Percentiles rank a stretch among this genome's conserved stretches.
These are phyloP conservation scores for Rynchops niger DNA, from an alignment of 2,113 vertebrate species.

Conservation along the genomic window DNA sequence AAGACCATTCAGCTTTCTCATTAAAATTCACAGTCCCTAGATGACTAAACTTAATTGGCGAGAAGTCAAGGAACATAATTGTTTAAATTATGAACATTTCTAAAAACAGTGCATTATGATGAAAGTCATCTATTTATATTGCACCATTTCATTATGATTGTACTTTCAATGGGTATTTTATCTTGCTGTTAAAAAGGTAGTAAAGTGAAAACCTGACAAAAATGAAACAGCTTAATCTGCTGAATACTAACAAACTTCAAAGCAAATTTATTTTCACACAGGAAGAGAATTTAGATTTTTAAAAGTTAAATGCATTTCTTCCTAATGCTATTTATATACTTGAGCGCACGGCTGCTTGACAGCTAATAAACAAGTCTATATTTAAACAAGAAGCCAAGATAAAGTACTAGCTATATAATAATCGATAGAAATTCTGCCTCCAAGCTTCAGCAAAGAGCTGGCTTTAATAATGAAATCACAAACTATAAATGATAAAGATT, in stretches of 20 bases:
- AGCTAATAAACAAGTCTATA: slow-evolving; percentile 35
- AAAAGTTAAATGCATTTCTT: slow-evolving; percentile 9
- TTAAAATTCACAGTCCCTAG: slow-evolving; percentile 69
- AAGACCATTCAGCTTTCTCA: slow-evolving; percentile 67
- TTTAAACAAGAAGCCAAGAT: slow-evolving; percentile 14
- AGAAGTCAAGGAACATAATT: slow-evolving; percentile 70
- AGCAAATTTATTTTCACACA: slow-evolving; percentile 11
- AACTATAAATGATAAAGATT: not conserved
- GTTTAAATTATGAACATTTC: slow-evolving; percentile 73
- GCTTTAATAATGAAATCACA: slow-evolving; percentile 26
- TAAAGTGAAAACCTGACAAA: slow-evolving; percentile 45
- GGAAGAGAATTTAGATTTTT: slow-evolving; percentile 13
- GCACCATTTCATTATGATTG: slow-evolving; percentile 44
- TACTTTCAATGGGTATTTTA: slow-evolving; percentile 32
- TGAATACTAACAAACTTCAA: slow-evolving; percentile 10
- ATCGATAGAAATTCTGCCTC: not conserved
- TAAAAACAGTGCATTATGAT: slow-evolving; percentile 60
- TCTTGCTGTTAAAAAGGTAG: slow-evolving; percentile 7
- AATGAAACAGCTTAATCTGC: not conserved
- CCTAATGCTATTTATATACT: slow-evolving; percentile 13
- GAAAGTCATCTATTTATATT: slow-evolving; percentile 65
- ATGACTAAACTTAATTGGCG: slow-evolving; percentile 70
- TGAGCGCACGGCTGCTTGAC: not conserved
- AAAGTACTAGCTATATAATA: slow-evolving; percentile 14
- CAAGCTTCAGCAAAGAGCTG: not conserved